These are phyloP conservation scores for Leptocoma aspasia DNA, from an alignment of 2,113 vertebrate genomes.

Conservation along the genomic window DNA sequence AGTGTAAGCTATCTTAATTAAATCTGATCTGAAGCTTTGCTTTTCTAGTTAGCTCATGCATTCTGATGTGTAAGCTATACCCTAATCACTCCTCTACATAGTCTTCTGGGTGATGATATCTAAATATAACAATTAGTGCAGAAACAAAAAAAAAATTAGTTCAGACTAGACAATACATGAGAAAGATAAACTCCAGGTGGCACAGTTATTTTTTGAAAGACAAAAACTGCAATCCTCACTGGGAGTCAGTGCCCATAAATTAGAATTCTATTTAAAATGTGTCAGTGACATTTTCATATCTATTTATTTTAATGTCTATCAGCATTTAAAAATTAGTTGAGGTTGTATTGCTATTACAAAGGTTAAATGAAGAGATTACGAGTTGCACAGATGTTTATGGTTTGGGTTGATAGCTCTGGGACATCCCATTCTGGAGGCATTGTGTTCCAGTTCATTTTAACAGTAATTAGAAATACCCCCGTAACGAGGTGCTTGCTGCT, in stretches of 20 bases:
- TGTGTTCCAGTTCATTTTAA: conserved; percentile 73
- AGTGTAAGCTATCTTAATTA: conserved; percentile 60
- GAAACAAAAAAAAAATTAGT: not conserved
- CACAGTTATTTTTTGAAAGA: not conserved
- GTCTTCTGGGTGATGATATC: not conserved
- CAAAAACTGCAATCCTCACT: not conserved
- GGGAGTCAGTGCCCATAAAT: not conserved
- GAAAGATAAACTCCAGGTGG: conserved; percentile 45
- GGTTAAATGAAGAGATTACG: conserved; percentile 67
- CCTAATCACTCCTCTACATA: conserved; percentile 12
- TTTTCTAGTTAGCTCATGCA: conserved; percentile 12
- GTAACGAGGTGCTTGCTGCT: conserved; percentile 63
- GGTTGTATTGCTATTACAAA: conserved; percentile 34
- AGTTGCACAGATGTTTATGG: conserved; percentile 73
- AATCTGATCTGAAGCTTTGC: conserved; percentile 51
- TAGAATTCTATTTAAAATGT: conserved; percentile 7
- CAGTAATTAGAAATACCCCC: conserved; percentile 73
- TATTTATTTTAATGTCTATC: conserved; percentile 46
- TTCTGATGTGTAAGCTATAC: conserved; percentile 28
- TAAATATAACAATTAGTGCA: conserved; percentile 52
- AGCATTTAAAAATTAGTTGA: conserved; percentile 52
- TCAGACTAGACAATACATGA: conserved; percentile 2
- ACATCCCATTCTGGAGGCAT: conserved; percentile 65
- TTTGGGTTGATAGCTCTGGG: conserved; percentile 71
- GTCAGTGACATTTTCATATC: conserved; percentile 25